Conservation (phyloP, 2,797 vertebrate genomes). For the Corythornis leucogaster region DNA sequence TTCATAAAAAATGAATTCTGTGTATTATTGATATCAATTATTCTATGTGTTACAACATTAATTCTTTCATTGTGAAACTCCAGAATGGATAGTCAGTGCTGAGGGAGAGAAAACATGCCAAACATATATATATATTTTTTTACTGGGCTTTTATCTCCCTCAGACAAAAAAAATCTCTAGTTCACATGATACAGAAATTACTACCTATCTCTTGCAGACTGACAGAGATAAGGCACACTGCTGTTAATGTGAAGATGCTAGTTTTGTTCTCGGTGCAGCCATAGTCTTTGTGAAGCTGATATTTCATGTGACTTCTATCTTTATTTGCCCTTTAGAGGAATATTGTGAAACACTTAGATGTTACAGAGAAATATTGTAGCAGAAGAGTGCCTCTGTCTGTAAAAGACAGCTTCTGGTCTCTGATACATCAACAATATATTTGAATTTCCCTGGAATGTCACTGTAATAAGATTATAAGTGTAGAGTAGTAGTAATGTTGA, state of each 20-base stretch:
- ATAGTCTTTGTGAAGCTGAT: not conserved
- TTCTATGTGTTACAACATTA: not conserved
- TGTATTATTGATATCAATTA: not conserved
- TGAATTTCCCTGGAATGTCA: not conserved
- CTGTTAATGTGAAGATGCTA: not conserved
- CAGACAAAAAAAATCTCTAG: not conserved
- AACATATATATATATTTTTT: not conserved
- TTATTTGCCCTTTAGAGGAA: not conserved
- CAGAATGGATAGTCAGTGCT: not conserved
- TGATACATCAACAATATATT: not conserved
- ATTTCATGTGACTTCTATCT: not conserved
- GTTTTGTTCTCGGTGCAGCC: not conserved
- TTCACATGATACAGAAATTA: not conserved
- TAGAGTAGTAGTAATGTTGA: not conserved
- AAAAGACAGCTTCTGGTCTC: not conserved
- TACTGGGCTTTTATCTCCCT: fast-evolving
- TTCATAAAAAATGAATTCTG: not conserved
- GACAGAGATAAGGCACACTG: not conserved
- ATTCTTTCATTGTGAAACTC: not conserved
- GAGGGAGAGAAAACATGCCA: not conserved
- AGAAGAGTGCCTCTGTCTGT: not conserved
- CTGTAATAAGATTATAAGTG: not conserved
- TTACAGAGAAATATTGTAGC: fast-evolving
- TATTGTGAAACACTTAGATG: not conserved
- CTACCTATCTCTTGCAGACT: not conserved